phyloP scores from a whole-genome alignment of 1,140 invertebrate genomes.

The Hyphantria cunea region DNA sequence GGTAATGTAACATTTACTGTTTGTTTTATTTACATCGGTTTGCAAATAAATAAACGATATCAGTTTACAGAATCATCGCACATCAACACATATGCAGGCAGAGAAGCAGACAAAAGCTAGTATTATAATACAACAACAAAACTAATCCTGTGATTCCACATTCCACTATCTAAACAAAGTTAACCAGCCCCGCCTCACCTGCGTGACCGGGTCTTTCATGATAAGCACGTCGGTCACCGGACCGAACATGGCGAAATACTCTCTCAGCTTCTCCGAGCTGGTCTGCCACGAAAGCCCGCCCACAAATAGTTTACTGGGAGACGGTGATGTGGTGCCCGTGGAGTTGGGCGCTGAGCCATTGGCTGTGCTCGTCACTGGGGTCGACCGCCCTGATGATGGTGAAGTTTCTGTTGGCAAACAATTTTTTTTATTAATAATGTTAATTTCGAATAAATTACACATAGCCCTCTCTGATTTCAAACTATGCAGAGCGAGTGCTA shows the following conservation, averaged over 20 bases:
- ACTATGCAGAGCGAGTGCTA: too few relatives aligned
- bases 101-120: too few relatives aligned
- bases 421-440: not conserved
- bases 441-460: too few relatives aligned
- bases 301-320: constrained; percentile 94
- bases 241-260: constrained; percentile 96
- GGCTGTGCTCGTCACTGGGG: constrained; percentile 83
- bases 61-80: too few relatives aligned
- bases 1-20: too few relatives aligned
- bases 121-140: too few relatives aligned
- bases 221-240: constrained; percentile 95
- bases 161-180: not conserved
- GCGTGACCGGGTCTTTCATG: constrained; percentile 96
- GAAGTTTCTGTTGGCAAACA: constrained; percentile 57
- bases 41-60: too few relatives aligned
- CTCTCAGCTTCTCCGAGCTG: constrained; percentile 93
- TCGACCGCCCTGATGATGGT: constrained; percentile 88
- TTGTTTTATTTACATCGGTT: too few relatives aligned
- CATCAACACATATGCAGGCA: too few relatives aligned
- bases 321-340: constrained; percentile 84
- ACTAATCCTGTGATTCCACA: not conserved
- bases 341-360: constrained; percentile 53
- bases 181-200: constrained; percentile 83
- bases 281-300: constrained; percentile 96
- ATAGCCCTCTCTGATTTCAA: too few relatives aligned